Conservation (phyloP, 1,140 invertebrate species). For the Eumeta japonica region DNA sequence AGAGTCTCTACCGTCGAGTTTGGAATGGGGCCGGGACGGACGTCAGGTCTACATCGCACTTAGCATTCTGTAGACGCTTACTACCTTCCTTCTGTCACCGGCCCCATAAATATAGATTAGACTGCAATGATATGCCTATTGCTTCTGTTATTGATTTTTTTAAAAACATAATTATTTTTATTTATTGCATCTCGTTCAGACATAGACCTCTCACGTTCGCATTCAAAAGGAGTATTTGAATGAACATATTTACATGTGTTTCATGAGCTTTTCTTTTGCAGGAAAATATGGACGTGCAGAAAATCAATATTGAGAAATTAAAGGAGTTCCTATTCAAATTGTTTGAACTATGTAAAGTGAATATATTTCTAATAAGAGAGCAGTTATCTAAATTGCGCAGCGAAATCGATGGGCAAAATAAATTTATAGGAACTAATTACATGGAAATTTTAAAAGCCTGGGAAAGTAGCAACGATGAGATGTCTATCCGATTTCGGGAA, state of each 20-base stretch:
- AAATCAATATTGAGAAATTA: constrained; percentile 56
- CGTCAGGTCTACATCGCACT: constrained; percentile 37
- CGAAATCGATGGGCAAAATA: constrained; percentile 53
- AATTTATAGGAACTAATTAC: constrained; percentile 54
- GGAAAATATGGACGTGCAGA: constrained; percentile 61
- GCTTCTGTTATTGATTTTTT: too few species aligned
- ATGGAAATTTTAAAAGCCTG: constrained; percentile 58
- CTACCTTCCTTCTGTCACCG: constrained; percentile 67
- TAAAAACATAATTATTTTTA: too few species aligned
- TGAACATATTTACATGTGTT: too few species aligned
- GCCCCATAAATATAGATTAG: constrained; percentile 61
- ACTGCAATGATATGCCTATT: too few species aligned
- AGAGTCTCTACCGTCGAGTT: constrained; percentile 73
- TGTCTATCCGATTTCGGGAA: constrained; percentile 58
- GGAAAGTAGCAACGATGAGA: constrained; percentile 55
- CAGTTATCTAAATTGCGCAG: constrained; percentile 62
- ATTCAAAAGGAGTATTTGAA: too few species aligned
- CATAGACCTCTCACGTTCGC: too few species aligned
- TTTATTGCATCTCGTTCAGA: too few species aligned
- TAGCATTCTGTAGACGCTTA: too few species aligned
- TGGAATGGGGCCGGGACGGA: constrained; percentile 60
- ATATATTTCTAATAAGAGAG: constrained; percentile 60
- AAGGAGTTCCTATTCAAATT: constrained; percentile 53
- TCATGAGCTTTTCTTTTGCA: too few species aligned
- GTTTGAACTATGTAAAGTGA: constrained; percentile 53